Percentiles rank a stretch among this genome's conserved stretches.
Evolutionary conservation across 2,797 vertebrate species (phyloP).

Genomic region (Tokudaia tokunoshimensis): DNA sequence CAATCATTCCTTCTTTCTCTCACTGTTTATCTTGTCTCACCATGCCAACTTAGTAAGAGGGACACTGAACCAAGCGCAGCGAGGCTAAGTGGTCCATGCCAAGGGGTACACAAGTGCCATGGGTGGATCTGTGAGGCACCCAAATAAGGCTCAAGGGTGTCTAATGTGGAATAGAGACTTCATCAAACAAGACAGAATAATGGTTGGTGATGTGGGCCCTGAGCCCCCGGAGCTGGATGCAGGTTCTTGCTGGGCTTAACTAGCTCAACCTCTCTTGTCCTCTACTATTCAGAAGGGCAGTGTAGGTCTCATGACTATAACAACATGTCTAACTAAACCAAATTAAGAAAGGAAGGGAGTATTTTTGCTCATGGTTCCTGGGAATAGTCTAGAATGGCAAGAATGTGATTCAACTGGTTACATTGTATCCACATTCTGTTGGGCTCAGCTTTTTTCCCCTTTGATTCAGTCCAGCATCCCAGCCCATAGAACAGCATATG

Average conservation of each 20-base stretch:
- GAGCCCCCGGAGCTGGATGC: neutral
- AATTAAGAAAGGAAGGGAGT: neutral
- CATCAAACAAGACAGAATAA: neutral
- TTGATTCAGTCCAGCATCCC: neutral
- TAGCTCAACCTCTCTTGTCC: neutral
- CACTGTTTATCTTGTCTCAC: neutral
- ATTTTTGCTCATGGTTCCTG: neutral
- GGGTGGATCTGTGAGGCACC: neutral
- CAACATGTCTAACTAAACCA: neutral
- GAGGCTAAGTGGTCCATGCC: neutral
- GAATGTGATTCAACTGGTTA: neutral
- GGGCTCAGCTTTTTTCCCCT: neutral
- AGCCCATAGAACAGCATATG: neutral
- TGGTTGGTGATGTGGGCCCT: neutral
- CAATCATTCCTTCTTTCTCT: neutral
- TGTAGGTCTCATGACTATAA: neutral
- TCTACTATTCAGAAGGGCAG: neutral
- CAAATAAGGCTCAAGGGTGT: neutral
- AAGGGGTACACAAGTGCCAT: neutral
- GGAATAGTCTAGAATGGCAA: neutral
- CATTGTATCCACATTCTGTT: neutral
- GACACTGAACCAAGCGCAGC: neutral
- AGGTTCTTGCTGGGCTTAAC: neutral
- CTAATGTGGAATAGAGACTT: neutral
- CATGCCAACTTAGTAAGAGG: neutral